Evolutionary conservation across 2,888 invertebrate genomes (phyloP).

Genomic region (Plagodis pulveraria): DNA sequence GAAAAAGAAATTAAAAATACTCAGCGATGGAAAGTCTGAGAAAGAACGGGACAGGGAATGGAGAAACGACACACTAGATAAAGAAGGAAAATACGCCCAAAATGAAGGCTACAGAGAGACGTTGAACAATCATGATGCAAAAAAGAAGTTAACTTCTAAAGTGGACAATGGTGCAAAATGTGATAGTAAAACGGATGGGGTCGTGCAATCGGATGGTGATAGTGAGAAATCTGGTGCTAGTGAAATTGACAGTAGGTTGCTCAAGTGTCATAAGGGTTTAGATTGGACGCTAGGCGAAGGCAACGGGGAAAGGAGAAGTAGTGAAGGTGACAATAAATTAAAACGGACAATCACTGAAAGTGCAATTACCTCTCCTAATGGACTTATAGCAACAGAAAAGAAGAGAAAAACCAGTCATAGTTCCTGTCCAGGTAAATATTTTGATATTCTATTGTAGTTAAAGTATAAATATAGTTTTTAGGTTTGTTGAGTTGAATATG

Average conservation of each 20-base stretch:
- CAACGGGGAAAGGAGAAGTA: conserved; percentile 38
- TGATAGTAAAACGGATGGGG: conserved; percentile 74
- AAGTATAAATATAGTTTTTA: no score
- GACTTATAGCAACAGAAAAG: conserved; percentile 86
- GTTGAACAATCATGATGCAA: conserved; percentile 69
- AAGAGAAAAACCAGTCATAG: conserved; percentile 86
- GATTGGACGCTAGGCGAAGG: conserved; percentile 75
- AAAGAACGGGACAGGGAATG: conserved; percentile 82
- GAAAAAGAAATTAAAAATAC: conserved; percentile 75
- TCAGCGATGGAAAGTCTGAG: conserved; percentile 64
- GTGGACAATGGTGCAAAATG: conserved; percentile 70
- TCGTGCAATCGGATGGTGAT: conserved; percentile 67
- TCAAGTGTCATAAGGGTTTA: conserved; percentile 66
- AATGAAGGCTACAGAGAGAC: conserved; percentile 81
- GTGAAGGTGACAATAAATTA: conserved; percentile 52
- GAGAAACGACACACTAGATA: conserved; percentile 83
- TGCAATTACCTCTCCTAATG: conserved; percentile 83
- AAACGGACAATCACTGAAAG: conserved; percentile 78
- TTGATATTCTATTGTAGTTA: neutral
- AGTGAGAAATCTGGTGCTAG: conserved; percentile 72
- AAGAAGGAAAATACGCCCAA: conserved; percentile 82
- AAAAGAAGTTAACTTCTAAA: conserved; percentile 77
- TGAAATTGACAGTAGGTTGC: conserved; percentile 69
- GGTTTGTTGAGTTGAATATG: no score
- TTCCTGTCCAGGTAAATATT: conserved; percentile 78